Percentiles rank a stretch among this genome's conserved stretches.
These are phyloP conservation scores for Ophonus ardosiacus DNA, from an alignment of 2,888 invertebrate species.

Conservation along the genomic window DNA sequence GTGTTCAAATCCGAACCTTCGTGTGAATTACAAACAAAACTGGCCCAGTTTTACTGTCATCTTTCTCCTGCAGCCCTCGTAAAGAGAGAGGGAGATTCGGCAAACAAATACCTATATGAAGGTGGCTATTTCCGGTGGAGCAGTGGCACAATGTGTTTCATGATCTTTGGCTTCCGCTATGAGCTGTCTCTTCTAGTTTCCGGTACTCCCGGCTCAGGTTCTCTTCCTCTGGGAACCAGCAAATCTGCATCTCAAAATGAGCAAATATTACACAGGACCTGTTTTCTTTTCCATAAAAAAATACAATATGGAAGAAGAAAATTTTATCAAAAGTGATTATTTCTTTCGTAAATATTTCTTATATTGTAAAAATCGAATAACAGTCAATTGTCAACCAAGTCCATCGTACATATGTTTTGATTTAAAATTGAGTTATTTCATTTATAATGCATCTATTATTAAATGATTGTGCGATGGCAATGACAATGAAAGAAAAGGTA, in stretches of 20 bases:
- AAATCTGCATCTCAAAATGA: background rate
- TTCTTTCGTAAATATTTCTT: background rate
- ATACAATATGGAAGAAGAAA: background rate
- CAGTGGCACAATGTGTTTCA: constrained; percentile 52
- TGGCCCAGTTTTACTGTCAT: constrained; percentile 43
- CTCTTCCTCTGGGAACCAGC: constrained; percentile 16
- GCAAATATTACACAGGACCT: background rate
- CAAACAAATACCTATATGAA: constrained; percentile 59
- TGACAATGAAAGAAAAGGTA: background rate
- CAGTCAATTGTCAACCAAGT: too few relatives aligned
- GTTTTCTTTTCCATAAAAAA: background rate
- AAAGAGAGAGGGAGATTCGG: constrained; percentile 11
- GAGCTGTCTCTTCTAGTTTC: background rate
- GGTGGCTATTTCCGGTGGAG: constrained; percentile 53
- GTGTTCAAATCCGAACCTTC: background rate
- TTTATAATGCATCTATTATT: too few relatives aligned
- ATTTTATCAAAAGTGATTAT: too few relatives aligned
- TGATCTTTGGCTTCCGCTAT: constrained; percentile 48
- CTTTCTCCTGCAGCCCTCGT: background rate
- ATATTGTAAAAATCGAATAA: too few relatives aligned
- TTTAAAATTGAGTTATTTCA: too few relatives aligned
- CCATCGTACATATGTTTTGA: too few relatives aligned
- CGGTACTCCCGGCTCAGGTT: constrained; percentile 36
- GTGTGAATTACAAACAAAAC: constrained; percentile 44
- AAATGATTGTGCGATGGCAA: too few relatives aligned